Percentiles rank a stretch among this genome's conserved stretches.
Conservation (phyloP, 2,888 invertebrate genomes). For the Trissolcus japonicus region DNA sequence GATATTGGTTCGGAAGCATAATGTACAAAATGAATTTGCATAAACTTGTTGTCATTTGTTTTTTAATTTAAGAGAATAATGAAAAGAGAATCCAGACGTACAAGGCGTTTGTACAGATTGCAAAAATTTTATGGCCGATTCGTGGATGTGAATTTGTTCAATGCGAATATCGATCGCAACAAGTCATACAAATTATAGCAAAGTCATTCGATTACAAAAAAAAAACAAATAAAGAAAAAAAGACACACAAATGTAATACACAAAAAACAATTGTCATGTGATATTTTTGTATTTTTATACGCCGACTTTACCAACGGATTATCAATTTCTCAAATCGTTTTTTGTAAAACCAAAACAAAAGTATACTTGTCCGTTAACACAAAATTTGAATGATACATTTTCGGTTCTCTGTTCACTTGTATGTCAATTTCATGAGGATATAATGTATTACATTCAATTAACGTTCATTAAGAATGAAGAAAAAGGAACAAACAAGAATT, state of each 20-base stretch:
- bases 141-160: constrained; percentile 55
- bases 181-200: constrained; percentile 20
- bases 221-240: too few species aligned
- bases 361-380: constrained; percentile 20
- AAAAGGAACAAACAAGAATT: constrained; percentile 17
- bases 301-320: constrained; percentile 50
- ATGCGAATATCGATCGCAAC: constrained; percentile 11
- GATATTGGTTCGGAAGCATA: constrained; percentile 31
- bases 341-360: constrained; percentile 17
- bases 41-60: constrained; percentile 47
- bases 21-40: constrained; percentile 51
- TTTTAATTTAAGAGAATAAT: constrained; percentile 38
- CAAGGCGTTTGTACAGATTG: constrained; percentile 54
- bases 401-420: constrained; percentile 24
- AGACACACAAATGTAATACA: constrained; percentile 19
- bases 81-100: constrained; percentile 14
- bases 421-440: constrained; percentile 26
- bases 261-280: constrained; percentile 54
- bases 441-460: constrained; percentile 17
- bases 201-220: constrained; percentile 23
- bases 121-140: constrained; percentile 53
- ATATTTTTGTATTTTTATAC: constrained; percentile 57
- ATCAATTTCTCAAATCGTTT: constrained; percentile 49
- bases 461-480: constrained; percentile 12
- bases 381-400: constrained; percentile 30